Evolutionary conservation across 2,888 invertebrate species (phyloP).

Genomic region (Neelides folsomi): DNA sequence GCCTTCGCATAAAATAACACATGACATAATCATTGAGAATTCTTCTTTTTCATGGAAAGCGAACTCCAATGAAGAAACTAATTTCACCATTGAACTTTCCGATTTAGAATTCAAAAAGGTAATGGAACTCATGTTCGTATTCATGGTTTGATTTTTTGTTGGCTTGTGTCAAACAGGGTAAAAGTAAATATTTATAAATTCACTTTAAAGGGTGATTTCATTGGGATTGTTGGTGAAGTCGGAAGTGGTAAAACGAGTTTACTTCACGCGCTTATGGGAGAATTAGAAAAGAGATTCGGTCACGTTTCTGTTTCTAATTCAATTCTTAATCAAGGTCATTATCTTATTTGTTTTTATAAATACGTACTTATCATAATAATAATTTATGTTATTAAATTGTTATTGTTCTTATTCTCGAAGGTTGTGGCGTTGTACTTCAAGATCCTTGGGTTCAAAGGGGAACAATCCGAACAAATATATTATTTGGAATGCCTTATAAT

Average conservation of each 20-base stretch:
- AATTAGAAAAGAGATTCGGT: constrained; percentile 59
- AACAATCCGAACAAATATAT: constrained; percentile 79
- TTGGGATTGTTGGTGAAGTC: constrained; percentile 77
- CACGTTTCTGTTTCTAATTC: constrained; percentile 52
- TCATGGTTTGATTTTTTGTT: not conserved
- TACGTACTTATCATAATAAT: too few species aligned
- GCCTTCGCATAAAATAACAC: not conserved
- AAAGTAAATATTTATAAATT: not conserved
- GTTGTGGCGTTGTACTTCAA: constrained; percentile 76
- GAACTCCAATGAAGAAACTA: not conserved
- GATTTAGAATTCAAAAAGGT: constrained; percentile 13
- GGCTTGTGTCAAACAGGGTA: not conserved
- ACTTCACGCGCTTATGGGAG: constrained; percentile 69
- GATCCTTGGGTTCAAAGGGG: constrained; percentile 85
- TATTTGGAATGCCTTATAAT: constrained; percentile 77
- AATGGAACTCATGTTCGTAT: constrained; percentile 36
- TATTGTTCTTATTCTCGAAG: constrained; percentile 40
- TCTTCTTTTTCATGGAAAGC: constrained; percentile 10
- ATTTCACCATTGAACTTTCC: constrained; percentile 2
- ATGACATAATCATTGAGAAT: constrained; percentile 7
- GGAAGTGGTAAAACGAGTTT: constrained; percentile 86
- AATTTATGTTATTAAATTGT: too few species aligned
- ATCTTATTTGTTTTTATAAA: too few species aligned
- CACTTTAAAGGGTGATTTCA: constrained; percentile 52
- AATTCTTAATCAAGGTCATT: too few species aligned